Conservation (phyloP, 2,113 vertebrate species). For the Python bivittatus region DNA sequence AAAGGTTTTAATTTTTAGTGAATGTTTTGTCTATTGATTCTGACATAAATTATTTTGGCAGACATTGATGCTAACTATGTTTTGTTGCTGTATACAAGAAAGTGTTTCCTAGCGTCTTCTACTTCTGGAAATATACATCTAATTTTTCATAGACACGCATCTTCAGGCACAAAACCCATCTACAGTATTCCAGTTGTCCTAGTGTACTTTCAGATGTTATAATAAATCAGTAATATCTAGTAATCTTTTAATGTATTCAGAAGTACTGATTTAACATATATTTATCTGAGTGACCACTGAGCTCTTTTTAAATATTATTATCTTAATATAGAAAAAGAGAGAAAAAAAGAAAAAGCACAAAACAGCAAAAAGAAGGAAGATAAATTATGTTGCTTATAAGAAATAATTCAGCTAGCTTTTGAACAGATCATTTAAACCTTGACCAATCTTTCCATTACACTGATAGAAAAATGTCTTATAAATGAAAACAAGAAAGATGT, state of each 20-base stretch:
- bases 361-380: background rate
- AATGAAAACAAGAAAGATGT: no score
- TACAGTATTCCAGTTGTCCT: background rate
- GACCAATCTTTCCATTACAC: background rate
- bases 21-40: background rate
- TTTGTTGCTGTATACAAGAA: slow-evolving; percentile 1
- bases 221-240: background rate
- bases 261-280: slow-evolving; percentile 4
- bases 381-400: background rate
- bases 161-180: background rate
- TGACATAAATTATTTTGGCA: background rate
- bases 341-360: background rate
- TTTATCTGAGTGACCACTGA: background rate
- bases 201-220: background rate
- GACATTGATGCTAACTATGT: background rate
- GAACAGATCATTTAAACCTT: background rate
- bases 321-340: background rate
- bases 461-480: background rate
- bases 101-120: background rate
- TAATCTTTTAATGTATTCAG: background rate
- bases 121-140: background rate
- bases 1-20: background rate
- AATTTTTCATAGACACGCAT: no score
- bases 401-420: background rate
- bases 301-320: background rate